These are phyloP conservation scores for Tympanuchus pallidicinctus DNA, from an alignment of 2,113 vertebrate species.

Conservation along the genomic window DNA sequence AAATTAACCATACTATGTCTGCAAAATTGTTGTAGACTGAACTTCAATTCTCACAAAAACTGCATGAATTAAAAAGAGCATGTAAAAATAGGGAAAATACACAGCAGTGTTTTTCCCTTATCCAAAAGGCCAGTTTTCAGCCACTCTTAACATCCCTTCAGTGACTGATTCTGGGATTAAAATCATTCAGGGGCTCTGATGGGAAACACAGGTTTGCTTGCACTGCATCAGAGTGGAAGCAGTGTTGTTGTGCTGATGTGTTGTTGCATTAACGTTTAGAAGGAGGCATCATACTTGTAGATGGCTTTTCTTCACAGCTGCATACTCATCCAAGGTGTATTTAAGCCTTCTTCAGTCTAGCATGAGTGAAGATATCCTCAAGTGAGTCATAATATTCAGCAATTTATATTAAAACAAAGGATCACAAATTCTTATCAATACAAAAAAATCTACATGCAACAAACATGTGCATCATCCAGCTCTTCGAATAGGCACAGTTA, in stretches of 20 bases:
- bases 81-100: background rate
- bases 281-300: background rate
- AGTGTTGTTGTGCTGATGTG: background rate
- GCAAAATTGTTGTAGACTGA: background rate
- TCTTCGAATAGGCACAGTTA: background rate
- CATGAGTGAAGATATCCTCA: background rate
- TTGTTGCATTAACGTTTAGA: background rate
- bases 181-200: background rate
- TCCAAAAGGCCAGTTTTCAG: background rate
- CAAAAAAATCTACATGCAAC: background rate
- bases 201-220: no score
- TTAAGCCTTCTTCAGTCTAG: background rate
- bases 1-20: background rate
- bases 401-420: background rate
- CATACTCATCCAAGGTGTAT: background rate
- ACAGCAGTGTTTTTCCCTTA: background rate
- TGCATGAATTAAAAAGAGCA: background rate
- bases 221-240: background rate
- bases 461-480: background rate
- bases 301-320: background rate
- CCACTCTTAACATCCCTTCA: background rate
- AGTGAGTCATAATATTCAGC: background rate
- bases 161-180: background rate
- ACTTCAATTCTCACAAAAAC: background rate
- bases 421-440: background rate